Evolutionary conservation across 2,888 invertebrate species (phyloP).

Genomic region (Catonia carolina): DNA sequence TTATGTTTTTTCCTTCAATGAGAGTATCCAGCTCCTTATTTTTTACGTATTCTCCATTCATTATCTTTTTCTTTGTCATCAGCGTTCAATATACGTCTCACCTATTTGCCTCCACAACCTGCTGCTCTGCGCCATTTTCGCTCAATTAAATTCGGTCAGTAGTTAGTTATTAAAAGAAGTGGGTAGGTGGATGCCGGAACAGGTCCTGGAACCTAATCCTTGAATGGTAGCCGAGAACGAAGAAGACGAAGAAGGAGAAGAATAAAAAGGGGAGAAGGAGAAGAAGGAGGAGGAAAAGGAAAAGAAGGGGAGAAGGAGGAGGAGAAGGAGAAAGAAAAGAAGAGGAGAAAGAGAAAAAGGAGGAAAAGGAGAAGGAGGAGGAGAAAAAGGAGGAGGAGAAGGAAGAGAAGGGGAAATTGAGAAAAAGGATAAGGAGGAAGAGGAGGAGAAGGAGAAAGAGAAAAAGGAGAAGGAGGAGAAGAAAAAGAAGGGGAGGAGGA

Average conservation of each 20-base stretch:
- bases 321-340: not conserved
- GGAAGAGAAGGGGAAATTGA: slow-evolving; percentile 14
- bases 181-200: not conserved
- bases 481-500: not conserved
- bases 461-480: slow-evolving; percentile 1
- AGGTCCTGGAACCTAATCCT: not conserved
- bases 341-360: slow-evolving; percentile 8
- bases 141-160: too few relatives aligned
- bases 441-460: slow-evolving; percentile 6
- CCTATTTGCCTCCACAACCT: too few relatives aligned
- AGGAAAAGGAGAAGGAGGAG: slow-evolving; percentile 41
- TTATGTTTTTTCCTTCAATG: too few relatives aligned
- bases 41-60: too few relatives aligned
- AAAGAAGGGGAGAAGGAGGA: too few relatives aligned
- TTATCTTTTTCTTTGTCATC: too few relatives aligned
- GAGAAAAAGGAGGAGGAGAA: slow-evolving; percentile 38
- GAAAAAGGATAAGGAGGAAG: slow-evolving; percentile 17
- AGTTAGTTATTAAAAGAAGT: too few relatives aligned
- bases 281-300: not conserved
- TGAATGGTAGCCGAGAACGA: not conserved
- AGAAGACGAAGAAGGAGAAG: not conserved
- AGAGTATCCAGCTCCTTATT: too few relatives aligned
- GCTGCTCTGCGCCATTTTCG: too few relatives aligned
- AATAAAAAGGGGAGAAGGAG: not conserved
- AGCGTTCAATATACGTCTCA: too few relatives aligned